Conservation (phyloP, 2,113 vertebrate species). For the Galemys pyrenaicus region DNA sequence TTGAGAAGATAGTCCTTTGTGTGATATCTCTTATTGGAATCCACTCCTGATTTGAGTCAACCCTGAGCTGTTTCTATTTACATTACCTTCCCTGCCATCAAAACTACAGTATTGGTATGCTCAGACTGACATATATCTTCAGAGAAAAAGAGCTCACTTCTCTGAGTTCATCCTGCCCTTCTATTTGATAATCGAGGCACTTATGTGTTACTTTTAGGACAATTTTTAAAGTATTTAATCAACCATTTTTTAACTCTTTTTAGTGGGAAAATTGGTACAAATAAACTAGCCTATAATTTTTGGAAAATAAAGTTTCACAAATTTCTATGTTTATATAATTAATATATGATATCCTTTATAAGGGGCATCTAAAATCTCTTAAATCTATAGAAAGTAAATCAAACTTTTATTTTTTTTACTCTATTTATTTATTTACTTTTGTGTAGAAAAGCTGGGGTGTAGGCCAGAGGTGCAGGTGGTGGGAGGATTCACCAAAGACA, state of each 20-base stretch:
- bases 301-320: neutral
- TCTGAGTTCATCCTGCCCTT: neutral
- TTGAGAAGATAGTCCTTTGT: neutral
- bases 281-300: neutral
- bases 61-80: neutral
- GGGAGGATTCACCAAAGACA: too few species aligned
- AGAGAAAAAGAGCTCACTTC: neutral
- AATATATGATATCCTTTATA: neutral
- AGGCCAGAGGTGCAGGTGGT: too few species aligned
- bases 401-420: neutral
- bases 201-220: neutral
- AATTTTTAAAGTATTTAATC: neutral
- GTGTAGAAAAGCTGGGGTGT: too few species aligned
- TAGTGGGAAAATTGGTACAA: neutral
- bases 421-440: too few species aligned
- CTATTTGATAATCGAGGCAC: neutral
- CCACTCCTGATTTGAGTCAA: neutral
- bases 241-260: neutral
- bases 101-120: neutral
- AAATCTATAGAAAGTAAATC: conserved; percentile 12
- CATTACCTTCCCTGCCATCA: neutral
- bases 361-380: neutral
- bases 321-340: neutral
- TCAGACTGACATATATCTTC: neutral
- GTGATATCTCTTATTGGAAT: neutral